Evolutionary conservation across 92 coral and sea anemone species (phyloP).

Genomic region (Siderastrea siderea): DNA sequence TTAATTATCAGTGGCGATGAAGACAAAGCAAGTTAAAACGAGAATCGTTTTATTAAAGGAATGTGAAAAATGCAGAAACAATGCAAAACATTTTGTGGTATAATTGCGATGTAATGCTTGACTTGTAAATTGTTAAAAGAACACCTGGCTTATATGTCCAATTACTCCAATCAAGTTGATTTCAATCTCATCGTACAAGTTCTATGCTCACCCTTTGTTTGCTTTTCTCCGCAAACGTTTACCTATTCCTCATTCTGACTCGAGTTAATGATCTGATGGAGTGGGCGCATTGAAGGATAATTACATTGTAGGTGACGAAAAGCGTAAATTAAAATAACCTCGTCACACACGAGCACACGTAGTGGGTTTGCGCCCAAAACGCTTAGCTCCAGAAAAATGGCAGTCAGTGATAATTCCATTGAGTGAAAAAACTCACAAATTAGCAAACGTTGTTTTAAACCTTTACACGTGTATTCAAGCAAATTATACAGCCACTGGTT

Average conservation of each 20-base stretch:
- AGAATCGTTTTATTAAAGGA: slow-evolving; percentile 6
- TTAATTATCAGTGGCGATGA: background rate
- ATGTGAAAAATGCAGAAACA: slow-evolving; percentile 20
- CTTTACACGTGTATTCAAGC: too few species aligned
- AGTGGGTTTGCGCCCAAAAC: too few species aligned
- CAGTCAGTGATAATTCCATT: too few species aligned
- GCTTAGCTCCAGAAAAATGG: too few species aligned
- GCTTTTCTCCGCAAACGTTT: background rate
- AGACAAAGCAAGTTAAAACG: slow-evolving; percentile 2
- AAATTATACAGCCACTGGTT: too few species aligned
- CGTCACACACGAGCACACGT: background rate
- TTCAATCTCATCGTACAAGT: background rate
- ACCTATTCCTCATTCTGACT: background rate
- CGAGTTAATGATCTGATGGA: background rate
- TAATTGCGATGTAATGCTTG: slow-evolving; percentile 29
- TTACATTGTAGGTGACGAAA: background rate
- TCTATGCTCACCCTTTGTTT: slow-evolving; percentile 3
- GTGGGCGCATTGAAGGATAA: background rate
- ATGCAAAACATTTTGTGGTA: slow-evolving; percentile 1
- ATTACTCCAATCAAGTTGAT: background rate
- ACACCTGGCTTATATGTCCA: slow-evolving; percentile 28
- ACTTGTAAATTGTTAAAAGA: background rate
- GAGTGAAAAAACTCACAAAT: too few species aligned
- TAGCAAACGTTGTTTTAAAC: too few species aligned
- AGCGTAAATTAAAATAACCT: background rate